phyloP scores from a whole-genome alignment of 2,797 vertebrate species.

The Mycteria americana region DNA sequence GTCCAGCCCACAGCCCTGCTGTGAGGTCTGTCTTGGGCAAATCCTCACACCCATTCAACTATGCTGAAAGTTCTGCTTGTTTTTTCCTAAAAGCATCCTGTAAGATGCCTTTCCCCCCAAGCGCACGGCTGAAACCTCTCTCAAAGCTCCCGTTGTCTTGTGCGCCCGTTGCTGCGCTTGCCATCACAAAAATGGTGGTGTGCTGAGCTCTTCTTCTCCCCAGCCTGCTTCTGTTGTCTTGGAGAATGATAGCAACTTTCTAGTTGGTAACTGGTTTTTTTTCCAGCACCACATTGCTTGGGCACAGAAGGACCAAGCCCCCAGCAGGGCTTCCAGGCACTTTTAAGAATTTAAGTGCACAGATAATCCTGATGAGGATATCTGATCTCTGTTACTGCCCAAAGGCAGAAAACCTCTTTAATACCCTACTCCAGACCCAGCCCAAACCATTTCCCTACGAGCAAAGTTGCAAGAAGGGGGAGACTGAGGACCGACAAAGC shows the following conservation, averaged over 20 bases:
- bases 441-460: not conserved
- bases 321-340: too few species aligned
- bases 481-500: fast-evolving
- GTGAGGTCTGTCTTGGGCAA: not conserved
- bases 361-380: not conserved
- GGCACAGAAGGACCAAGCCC: not conserved
- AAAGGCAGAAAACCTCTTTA: not conserved
- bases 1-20: not conserved
- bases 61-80: not conserved
- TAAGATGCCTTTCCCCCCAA: not conserved
- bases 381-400: not conserved
- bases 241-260: not conserved
- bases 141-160: not conserved
- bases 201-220: not conserved
- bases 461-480: not conserved
- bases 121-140: not conserved
- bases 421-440: not conserved
- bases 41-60: not conserved
- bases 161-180: not conserved
- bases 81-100: not conserved
- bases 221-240: not conserved
- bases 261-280: not conserved
- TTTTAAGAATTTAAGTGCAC: not conserved
- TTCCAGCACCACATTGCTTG: not conserved
- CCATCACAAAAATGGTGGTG: not conserved